Evolutionary conservation across 2,888 invertebrate species (phyloP).

Genomic region (Hesperia comma): DNA sequence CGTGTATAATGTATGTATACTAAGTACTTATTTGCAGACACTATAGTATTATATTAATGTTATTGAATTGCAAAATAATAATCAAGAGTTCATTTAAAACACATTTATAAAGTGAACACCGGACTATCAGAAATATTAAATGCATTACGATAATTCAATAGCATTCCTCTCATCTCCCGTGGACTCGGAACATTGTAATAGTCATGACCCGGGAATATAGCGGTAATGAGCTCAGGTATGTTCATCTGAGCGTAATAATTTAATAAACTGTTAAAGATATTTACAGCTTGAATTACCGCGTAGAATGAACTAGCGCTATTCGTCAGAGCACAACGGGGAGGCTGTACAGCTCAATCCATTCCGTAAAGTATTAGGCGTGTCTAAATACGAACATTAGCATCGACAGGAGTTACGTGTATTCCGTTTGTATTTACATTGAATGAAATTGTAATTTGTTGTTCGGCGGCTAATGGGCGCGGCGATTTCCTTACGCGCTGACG

Average conservation of each 20-base stretch:
- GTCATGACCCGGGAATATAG: conserved; percentile 23
- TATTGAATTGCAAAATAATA: no score
- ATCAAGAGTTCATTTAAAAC: no score
- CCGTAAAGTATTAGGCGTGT: conserved; percentile 71
- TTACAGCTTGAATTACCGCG: conserved; percentile 35
- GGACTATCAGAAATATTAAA: not conserved
- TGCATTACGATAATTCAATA: not conserved
- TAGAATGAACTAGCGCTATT: conserved; percentile 59
- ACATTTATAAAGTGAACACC: no score
- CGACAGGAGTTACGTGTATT: conserved; percentile 54
- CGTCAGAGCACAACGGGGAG: conserved; percentile 58
- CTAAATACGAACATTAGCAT: conserved; percentile 71
- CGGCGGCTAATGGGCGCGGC: conserved; percentile 59
- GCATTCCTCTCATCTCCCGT: conserved; percentile 7
- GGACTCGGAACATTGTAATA: conserved; percentile 2
- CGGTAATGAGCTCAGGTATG: conserved; percentile 39
- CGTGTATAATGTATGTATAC: not conserved
- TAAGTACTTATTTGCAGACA: not conserved
- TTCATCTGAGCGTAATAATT: conserved; percentile 41
- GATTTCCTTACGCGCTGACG: conserved; percentile 63
- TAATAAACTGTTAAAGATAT: conserved; percentile 32
- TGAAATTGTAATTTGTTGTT: conserved; percentile 79
- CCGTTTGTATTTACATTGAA: conserved; percentile 76
- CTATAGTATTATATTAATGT: no score
- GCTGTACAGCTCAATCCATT: conserved; percentile 67